Conservation (phyloP, 2,888 invertebrate genomes). For the Mantis religiosa region DNA sequence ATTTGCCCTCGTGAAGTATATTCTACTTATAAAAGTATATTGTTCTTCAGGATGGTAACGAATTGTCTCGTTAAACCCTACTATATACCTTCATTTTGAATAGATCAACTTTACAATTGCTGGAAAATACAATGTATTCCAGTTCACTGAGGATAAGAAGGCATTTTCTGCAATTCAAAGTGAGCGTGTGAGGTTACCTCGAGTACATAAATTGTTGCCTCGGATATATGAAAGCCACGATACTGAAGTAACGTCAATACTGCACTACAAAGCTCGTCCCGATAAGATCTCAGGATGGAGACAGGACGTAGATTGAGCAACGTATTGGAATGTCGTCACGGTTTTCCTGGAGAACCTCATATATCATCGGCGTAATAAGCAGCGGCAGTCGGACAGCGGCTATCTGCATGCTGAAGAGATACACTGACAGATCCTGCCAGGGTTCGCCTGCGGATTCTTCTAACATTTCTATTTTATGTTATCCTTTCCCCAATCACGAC, state of each 20-base stretch:
- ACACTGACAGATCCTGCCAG: background rate
- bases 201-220: no score
- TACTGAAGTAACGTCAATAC: background rate
- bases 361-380: conserved; percentile 10
- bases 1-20: no score
- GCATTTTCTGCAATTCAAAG: no score
- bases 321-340: background rate
- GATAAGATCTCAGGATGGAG: background rate
- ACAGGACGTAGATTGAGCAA: background rate
- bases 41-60: no score
- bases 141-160: no score
- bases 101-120: no score
- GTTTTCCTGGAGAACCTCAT: background rate
- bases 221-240: background rate
- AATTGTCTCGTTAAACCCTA: no score
- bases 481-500: background rate
- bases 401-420: background rate
- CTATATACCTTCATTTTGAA: no score
- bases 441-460: background rate
- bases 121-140: no score
- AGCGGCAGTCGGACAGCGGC: background rate
- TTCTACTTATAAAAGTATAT: no score
- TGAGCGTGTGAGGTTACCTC: no score
- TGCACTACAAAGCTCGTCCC: background rate
- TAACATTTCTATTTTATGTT: background rate